Evolutionary conservation across 2,888 invertebrate species (phyloP), one percentile per base, ranked within the genome.

Genomic region (Megastigmus dorsalis): DNA sequence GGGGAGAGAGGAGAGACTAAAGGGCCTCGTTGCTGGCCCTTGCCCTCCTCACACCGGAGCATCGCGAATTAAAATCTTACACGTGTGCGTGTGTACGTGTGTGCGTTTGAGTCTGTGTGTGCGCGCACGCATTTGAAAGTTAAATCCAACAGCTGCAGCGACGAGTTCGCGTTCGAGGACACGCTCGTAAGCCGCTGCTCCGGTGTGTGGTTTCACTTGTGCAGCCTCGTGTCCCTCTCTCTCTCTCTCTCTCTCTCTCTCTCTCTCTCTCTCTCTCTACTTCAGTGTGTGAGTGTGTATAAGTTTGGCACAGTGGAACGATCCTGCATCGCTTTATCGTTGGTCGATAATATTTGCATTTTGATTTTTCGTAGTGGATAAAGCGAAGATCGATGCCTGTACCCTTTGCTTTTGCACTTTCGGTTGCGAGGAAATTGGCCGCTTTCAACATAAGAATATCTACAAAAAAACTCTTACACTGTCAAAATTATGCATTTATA

Each of bases 41-140:
- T 33, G 50, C 28, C 13, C 45, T n/a, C n/a, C 15, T 50, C 0
- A n/a, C 36, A 4, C 13, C 23, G 41, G 41, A 59, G 43, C 79
- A 80, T 82, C 81, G 79, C 77, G 81, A 82, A 81, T 82, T 79
- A 79, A 82, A 81, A 83, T 82, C 80, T 80, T 75, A 77, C 79
- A 75, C 77, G 77, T 82, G 79, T 77, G 68, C 62, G 66, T 63
- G 66, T 28, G 2, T 18, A 13, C 79, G 74, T 76, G 77, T 82
- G 79, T 77, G 68, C 62, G 66, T 63, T 59, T 28, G 2, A 13
- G 77, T 82, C 79, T 77, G 68, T 59, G 66, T 63, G 66, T 28
- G 2, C 28, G 9, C 33, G 33, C 33, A 52, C 54, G 38, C 68
- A 80, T 81, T 81, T 80, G 77, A 79, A 82, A 80, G 78, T 80